Conservation (phyloP, 2,797 vertebrate species). For the Lemur catta region DNA sequence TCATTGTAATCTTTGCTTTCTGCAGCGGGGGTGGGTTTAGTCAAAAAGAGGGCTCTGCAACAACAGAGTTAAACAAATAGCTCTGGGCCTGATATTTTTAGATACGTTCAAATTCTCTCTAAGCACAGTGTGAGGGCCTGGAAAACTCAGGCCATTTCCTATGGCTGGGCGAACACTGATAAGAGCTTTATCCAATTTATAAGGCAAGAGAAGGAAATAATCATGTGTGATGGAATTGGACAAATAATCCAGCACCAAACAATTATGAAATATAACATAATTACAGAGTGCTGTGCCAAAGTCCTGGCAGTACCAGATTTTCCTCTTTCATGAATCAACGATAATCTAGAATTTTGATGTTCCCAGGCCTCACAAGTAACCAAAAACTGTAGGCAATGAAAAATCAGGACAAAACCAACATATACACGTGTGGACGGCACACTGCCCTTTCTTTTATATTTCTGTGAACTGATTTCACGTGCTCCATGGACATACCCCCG, state of each 20-base stretch:
- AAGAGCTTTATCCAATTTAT: slow-evolving; percentile 76
- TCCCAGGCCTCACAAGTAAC: not conserved
- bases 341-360: slow-evolving; percentile 14
- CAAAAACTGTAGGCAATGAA: not conserved
- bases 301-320: slow-evolving; percentile 46
- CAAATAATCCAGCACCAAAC: slow-evolving; percentile 67
- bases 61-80: slow-evolving; percentile 30
- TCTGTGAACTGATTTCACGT: not conserved
- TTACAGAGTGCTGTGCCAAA: slow-evolving; percentile 26
- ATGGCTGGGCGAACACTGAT: slow-evolving; percentile 69
- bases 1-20: not conserved
- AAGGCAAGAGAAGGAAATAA: slow-evolving; percentile 75
- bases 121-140: slow-evolving; percentile 44
- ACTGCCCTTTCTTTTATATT: not conserved
- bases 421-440: not conserved
- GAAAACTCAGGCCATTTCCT: slow-evolving; percentile 55
- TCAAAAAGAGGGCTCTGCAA: not conserved
- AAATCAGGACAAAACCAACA: slow-evolving; percentile 10
- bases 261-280: slow-evolving; percentile 69
- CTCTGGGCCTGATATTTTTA: slow-evolving; percentile 55
- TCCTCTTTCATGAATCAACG: not conserved
- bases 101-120: slow-evolving; percentile 68
- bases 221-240: slow-evolving; percentile 76
- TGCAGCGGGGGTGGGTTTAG: slow-evolving; percentile 1
- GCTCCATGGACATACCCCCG: not conserved